These are phyloP conservation scores for Trachelipus rathkii DNA, from an alignment of 1,140 invertebrate species.

Conservation along the genomic window DNA sequence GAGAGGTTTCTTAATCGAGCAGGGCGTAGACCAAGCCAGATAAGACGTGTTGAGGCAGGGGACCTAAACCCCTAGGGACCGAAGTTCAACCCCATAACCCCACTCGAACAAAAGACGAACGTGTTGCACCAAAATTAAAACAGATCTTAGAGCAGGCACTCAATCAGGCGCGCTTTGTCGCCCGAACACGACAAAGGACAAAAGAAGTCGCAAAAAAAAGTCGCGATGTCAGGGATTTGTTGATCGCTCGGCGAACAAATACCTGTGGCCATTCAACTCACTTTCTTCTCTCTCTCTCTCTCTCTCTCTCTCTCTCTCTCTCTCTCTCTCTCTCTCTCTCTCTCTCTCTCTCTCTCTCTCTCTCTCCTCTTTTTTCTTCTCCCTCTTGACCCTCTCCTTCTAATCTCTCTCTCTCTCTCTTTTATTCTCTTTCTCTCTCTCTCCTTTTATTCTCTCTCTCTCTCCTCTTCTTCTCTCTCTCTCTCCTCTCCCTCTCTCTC, in stretches of 20 bases:
- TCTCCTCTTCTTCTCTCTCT: too few species aligned
- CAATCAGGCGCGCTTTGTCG: conserved; percentile 38
- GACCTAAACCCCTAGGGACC: conserved; percentile 32
- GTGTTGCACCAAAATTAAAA: conserved; percentile 46
- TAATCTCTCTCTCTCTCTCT: too few species aligned
- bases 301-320: too few species aligned
- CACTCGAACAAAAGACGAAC: conserved; percentile 38
- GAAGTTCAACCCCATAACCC: conserved; percentile 4
- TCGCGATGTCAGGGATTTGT: conserved; percentile 44
- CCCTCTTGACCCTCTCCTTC: too few species aligned
- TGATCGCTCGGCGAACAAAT: conserved; percentile 43
- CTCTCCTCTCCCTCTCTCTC: too few species aligned
- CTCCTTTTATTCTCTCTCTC: too few species aligned
- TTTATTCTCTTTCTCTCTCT: too few species aligned
- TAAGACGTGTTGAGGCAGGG: conserved; percentile 43
- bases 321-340: too few species aligned
- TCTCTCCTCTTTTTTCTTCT: too few species aligned
- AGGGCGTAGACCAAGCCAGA: conserved; percentile 41
- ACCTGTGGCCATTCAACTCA: conserved; percentile 28
- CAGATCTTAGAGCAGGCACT: conserved; percentile 43
- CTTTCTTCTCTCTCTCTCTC: neutral
- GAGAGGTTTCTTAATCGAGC: conserved; percentile 44
- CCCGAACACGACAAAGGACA: conserved; percentile 35
- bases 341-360: too few species aligned
- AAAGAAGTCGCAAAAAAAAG: conserved; percentile 41